Base-by-base conservation (phyloP, 2,888 invertebrate species). In the Stenolophus ochropezus region DNA sequence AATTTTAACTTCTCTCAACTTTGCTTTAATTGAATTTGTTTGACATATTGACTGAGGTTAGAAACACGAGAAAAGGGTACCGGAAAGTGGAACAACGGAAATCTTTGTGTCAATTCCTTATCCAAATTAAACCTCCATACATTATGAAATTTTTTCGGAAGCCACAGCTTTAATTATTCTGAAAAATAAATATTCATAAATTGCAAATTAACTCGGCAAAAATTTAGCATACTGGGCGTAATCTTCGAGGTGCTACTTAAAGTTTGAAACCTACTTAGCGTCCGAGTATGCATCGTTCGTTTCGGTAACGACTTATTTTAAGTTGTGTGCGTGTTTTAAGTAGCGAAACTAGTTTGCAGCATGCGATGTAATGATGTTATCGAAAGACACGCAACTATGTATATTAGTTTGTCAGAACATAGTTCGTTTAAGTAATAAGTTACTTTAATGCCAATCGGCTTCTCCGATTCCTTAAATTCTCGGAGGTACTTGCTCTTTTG, bases 1-100 rank as follows among this genome's bases (percentile, higher is more conserved):
- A 73, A 73, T 47, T 73, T 73, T 49, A 42, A 49, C 21, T 49
- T 49, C 20, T 73, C 73, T 49, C n/a, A 20, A 73, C 47, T 73
- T 73, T 16, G 23, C 20, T 73, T 49, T 73, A 73, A 73, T 73
- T 73, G 73, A 73, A 73, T 73, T 73, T 73, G 49, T 73, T 73
- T 73, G 73, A 73, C 73, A 23, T 47, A 73, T 73, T 73, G 73
- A 73, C 73, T 6, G 49, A 49, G 73, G 73, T 65, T 23, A 11
- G 6, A 20, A 18, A 56, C 18, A 56, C 4, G 18, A 20, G 11
- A 56, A 56, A 56, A 8, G 8, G 8, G 6, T 42, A 11, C 33
- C 11, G 1, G 33, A 11, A 42, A 42, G 3, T 42, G 11, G 33
- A 42, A 42, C 4, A 42, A 42, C 11, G 8, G 11, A 42, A 42